Conservation (phyloP, 1,140 invertebrate genomes). For the Platyscapa corneri region DNA sequence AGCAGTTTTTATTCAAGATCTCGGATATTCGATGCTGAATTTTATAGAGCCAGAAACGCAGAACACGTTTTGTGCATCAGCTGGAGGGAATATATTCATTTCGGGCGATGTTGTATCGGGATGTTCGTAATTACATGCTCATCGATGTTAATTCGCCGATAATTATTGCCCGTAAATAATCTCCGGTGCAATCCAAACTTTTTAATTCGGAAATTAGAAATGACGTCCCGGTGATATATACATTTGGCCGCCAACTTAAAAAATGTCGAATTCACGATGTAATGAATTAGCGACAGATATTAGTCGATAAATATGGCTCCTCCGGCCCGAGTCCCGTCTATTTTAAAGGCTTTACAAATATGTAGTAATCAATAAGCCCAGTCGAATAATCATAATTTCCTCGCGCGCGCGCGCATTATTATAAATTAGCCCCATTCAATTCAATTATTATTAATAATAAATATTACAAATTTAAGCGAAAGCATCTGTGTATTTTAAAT, state of each 20-base stretch:
- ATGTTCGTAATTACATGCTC: background rate
- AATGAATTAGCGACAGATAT: background rate
- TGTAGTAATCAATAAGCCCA: background rate
- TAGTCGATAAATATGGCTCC: background rate
- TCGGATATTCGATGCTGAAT: constrained; percentile 40
- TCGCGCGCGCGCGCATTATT: too few relatives aligned
- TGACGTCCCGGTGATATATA: background rate
- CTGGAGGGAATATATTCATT: background rate
- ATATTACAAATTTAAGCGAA: too few relatives aligned
- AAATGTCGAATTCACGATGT: background rate
- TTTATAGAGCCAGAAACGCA: constrained; percentile 21
- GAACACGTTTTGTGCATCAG: background rate
- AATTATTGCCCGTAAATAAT: background rate
- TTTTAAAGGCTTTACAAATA: background rate
- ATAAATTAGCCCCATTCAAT: too few relatives aligned
- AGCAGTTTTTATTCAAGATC: constrained; percentile 48
- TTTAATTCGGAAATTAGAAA: background rate
- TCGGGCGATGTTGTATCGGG: background rate
- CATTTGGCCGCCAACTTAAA: background rate
- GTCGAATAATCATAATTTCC: background rate
- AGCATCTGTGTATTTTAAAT: too few relatives aligned
- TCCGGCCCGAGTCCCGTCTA: background rate
- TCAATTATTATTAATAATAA: too few relatives aligned
- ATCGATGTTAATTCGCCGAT: background rate
- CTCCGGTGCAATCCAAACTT: background rate